Base-by-base conservation (phyloP, 2,888 invertebrate species). In the Petrolisthes manimaculis region DNA sequence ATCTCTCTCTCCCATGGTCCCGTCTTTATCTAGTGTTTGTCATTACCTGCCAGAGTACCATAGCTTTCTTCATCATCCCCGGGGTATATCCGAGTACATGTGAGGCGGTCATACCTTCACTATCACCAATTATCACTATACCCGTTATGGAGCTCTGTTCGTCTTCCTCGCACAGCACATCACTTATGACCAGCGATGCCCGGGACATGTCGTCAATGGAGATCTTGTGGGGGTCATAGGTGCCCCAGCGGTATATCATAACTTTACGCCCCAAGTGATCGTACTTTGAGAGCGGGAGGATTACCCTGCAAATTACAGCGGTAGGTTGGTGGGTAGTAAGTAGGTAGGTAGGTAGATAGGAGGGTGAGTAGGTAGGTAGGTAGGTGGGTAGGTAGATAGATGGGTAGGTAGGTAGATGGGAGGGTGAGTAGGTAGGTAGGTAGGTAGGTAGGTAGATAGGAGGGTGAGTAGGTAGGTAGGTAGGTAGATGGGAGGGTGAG, bases 11-110 rank as follows among this genome's bases (percentile, higher is more conserved):
- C 4, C 9, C n/a, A 69, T 69, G 69, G n/a, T n/a, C 69, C 5
- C 5, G 1, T 71, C n/a, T 71, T 71, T 71, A 24, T 71, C 6
- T 0, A 5, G 71, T 9, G 9, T n/a, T n/a, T n/a, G n/a, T 37
- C 53, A 53, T 83, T n/a, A 92, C 93, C 92, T 93, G 92, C 87
- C 92, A 92, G 54, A 93, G 93, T 0, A 93, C 93, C 37, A 94
- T 93, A 69, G 94, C 93, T 92, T 95, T 95, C 92, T 95, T 95
- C 6, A 95, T 94, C 37, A 95, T 91, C 0, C 94, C 92, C 1
- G 95, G 95, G 0, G 95, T 94, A 93, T 94, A 94, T 92, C 95
- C 94, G 71, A 94, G 93, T 24, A 95, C 92, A 91, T 95, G 94
- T n/a, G 93, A 94, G n/a, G 94, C 91, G 0, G 94, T 94, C 3